Evolutionary conservation across 2,113 vertebrate genomes (phyloP).

Genomic region (Bubo scandiacus): DNA sequence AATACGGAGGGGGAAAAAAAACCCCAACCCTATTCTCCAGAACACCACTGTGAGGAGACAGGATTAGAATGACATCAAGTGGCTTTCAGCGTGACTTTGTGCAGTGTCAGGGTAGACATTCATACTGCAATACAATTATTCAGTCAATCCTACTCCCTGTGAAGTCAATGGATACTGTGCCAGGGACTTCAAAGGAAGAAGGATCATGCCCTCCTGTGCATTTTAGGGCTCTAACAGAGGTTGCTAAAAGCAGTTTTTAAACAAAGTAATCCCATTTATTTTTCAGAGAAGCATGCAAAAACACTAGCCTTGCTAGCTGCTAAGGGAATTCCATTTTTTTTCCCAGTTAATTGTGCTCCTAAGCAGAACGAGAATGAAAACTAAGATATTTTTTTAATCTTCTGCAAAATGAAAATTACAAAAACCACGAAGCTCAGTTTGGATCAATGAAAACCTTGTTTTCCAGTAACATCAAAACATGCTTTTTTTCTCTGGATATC

Average conservation of each 20-base stretch:
- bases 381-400: not conserved
- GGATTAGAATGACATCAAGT: slow-evolving; percentile 48
- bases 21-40: not conserved
- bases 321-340: slow-evolving; percentile 12
- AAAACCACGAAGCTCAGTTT: not conserved
- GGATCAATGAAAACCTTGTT: slow-evolving; percentile 27
- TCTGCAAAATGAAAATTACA: not conserved
- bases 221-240: slow-evolving; percentile 41
- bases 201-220: slow-evolving; percentile 56
- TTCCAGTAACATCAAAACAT: slow-evolving; percentile 14
- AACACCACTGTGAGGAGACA: not conserved
- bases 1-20: not conserved
- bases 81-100: slow-evolving; percentile 45
- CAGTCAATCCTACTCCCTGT: slow-evolving; percentile 45
- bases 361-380: not conserved
- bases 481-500: not conserved
- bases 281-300: slow-evolving; percentile 33
- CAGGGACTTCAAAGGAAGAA: slow-evolving; percentile 59
- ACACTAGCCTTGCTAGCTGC: slow-evolving; percentile 25
- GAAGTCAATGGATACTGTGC: slow-evolving; percentile 57
- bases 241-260: slow-evolving; percentile 62
- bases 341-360: slow-evolving; percentile 7
- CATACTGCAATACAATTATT: slow-evolving; percentile 36
- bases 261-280: slow-evolving; percentile 61
- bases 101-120: slow-evolving; percentile 44